phyloP scores from a whole-genome alignment of 2,113 vertebrate genomes.

The Stigmatopora nigra region DNA sequence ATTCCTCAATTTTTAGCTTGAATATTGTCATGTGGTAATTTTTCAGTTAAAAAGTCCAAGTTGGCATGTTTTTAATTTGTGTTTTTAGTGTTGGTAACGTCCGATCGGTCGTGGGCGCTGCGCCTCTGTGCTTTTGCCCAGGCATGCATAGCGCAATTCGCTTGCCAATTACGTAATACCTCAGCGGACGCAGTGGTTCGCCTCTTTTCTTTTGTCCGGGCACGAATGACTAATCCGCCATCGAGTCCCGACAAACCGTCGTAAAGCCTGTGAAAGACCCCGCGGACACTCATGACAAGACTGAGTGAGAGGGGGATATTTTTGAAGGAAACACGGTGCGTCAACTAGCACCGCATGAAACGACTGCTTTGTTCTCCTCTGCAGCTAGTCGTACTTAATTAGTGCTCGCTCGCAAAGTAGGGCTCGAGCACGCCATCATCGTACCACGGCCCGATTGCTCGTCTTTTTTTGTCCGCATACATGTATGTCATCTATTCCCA shows the following conservation, averaged over 20 bases:
- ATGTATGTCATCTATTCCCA: neutral
- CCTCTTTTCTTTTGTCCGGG: conserved; percentile 57
- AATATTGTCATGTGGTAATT: neutral
- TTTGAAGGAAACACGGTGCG: conserved; percentile 17
- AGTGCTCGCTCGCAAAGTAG: conserved; percentile 46
- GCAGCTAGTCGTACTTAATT: conserved; percentile 61
- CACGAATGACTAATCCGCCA: conserved; percentile 16
- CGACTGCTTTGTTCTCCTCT: conserved; percentile 65
- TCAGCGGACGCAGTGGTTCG: conserved; percentile 53
- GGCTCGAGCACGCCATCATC: conserved; percentile 24
- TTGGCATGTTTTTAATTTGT: conserved; percentile 21
- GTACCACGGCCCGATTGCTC: conserved; percentile 27
- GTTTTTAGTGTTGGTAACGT: conserved; percentile 29
- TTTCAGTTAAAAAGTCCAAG: neutral
- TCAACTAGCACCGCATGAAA: conserved; percentile 61
- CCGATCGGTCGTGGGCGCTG: conserved; percentile 35
- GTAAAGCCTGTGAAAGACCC: neutral
- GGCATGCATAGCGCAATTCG: conserved; percentile 66
- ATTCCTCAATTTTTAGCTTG: neutral
- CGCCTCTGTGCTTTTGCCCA: conserved; percentile 56
- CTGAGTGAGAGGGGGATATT: neutral
- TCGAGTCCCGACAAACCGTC: neutral
- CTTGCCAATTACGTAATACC: conserved; percentile 71
- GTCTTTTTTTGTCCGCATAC: neutral
- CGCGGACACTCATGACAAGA: neutral